A percentile compares a stretch with the other conserved stretches of the same genome.
phyloP scores from a whole-genome alignment of 2,113 vertebrate genomes.

The Spermophilus dauricus region DNA sequence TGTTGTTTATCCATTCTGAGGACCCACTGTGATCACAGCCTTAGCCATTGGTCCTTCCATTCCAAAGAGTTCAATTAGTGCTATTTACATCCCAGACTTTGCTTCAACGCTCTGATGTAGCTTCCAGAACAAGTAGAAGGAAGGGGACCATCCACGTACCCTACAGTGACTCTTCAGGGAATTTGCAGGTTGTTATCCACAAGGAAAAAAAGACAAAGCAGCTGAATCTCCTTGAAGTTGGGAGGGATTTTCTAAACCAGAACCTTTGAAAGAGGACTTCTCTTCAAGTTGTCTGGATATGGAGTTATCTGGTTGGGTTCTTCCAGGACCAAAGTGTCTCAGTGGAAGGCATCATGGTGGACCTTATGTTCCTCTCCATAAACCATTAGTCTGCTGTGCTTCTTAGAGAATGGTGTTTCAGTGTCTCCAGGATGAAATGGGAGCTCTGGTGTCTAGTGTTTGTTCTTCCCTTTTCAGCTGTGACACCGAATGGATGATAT shows the following conservation, averaged over 20 bases:
- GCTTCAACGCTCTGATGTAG: neutral
- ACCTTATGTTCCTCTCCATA: neutral
- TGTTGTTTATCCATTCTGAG: neutral
- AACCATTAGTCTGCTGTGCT: neutral
- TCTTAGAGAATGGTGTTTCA: neutral
- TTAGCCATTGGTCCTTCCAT: neutral
- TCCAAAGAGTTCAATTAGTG: neutral
- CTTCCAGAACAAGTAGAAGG: slow-evolving; percentile 3
- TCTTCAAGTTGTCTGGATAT: neutral
- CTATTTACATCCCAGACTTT: neutral
- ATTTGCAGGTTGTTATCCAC: neutral
- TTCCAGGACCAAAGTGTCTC: neutral
- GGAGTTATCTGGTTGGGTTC: neutral
- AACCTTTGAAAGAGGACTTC: neutral
- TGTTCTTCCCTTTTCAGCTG: neutral
- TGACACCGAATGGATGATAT: neutral
- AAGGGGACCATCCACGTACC: neutral
- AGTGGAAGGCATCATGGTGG: neutral
- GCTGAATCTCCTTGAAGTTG: neutral
- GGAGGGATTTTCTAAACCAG: neutral
- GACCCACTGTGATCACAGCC: neutral
- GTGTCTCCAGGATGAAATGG: neutral
- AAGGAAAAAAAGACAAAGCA: neutral
- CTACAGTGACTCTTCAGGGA: neutral
- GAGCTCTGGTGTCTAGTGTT: neutral